Base-by-base conservation (phyloP, 2,797 vertebrate species). In the Xyrichtys novacula region DNA sequence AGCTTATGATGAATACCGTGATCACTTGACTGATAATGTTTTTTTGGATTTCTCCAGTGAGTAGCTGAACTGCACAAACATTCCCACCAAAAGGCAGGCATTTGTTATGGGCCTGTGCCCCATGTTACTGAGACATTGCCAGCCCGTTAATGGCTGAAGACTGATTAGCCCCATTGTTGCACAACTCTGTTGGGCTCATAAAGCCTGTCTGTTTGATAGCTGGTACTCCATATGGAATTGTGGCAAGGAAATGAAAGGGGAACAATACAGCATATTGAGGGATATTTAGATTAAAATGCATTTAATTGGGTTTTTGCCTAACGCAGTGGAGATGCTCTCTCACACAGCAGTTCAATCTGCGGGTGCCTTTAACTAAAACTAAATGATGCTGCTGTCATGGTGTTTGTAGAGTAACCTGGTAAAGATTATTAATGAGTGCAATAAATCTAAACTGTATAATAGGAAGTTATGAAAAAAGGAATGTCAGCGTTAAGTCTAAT, bases 351-450 rank as follows among this genome's bases (percentile, higher is more conserved):
- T 92, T 89, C 86, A 83, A 88, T 85, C 86, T 94, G 91, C 78
- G 83, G 72, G 79, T 86, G 88, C 90, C 87, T 87, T 93, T 94
- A 94, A 88, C 93, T 92, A 88, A 68, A 94, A 93, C 94, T 94
- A 85, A 96, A 96, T 94, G 90, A 96, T 94, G 94, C 93, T 92
- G 90, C 95, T 94, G 94, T 94, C 95, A 94, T 79, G 85, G 91
- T 92, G 90, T 87, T 80, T 93, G 93, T 93, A 91, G 92, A 92
- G 92, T 94, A 96, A 96, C 93, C 85, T 87, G 93, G 93, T 96
- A 95, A 96, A 96, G 92, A 94, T 96, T 96, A 98, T 98, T 97
- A 97, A 98, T 96, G 96, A 94, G 93, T 85, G 94, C 94, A 97
- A 97, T 98, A 97, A 95, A 96, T 94, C 92, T 85, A 93, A 95